Percentiles rank a stretch among this genome's conserved stretches.
Conservation (phyloP, 2,888 invertebrate species). For the Melangyna quadrimaculata region DNA sequence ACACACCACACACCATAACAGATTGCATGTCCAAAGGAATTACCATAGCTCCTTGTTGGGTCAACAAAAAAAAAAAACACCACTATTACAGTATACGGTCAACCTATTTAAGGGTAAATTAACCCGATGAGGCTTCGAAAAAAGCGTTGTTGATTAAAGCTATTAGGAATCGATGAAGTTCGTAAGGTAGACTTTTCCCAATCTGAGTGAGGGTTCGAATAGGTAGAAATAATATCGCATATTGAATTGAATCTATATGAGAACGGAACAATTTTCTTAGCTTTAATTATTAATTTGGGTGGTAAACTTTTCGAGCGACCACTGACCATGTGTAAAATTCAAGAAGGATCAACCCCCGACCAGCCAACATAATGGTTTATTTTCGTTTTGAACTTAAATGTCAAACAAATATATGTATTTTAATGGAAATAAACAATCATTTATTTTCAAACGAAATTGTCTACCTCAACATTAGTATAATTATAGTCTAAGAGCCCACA, state of each 20-base stretch:
- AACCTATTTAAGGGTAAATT: constrained; percentile 46
- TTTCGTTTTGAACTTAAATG: not conserved
- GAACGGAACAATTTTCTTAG: not conserved
- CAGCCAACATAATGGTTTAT: not conserved
- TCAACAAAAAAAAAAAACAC: constrained; percentile 5
- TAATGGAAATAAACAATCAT: not conserved
- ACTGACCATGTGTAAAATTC: not conserved
- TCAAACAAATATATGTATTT: not conserved
- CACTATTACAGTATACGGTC: too few species aligned
- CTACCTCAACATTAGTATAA: too few species aligned
- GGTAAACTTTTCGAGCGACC: not conserved
- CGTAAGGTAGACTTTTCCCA: too few species aligned
- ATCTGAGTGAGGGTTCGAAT: not conserved
- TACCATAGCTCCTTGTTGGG: constrained; percentile 26
- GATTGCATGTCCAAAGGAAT: constrained; percentile 60
- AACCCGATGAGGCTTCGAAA: constrained; percentile 23
- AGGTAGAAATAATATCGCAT: not conserved
- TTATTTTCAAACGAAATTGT: too few species aligned
- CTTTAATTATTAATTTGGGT: not conserved
- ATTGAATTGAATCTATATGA: not conserved
- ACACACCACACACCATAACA: constrained; percentile 17
- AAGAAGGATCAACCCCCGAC: not conserved
- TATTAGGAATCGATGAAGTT: not conserved
- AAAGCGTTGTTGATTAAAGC: not conserved
- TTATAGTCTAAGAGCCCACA: too few species aligned